phyloP scores from a whole-genome alignment of 2,797 vertebrate species.

The Coluber constrictor region DNA sequence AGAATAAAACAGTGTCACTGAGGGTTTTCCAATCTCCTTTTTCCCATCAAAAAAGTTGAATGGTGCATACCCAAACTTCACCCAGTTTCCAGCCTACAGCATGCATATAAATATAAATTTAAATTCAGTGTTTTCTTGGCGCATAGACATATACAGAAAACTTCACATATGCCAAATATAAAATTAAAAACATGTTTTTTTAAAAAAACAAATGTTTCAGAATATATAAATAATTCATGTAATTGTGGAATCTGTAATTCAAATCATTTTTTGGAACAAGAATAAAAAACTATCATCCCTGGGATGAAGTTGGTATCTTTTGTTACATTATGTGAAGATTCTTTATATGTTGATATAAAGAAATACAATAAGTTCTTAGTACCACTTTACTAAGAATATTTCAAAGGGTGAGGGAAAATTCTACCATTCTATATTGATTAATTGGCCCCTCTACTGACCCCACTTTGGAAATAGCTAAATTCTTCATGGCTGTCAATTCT shows the following conservation, averaged over 20 bases:
- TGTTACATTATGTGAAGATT: background rate
- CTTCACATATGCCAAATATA: background rate
- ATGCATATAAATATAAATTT: background rate
- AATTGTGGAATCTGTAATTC: background rate
- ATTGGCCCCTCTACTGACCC: background rate
- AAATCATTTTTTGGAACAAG: background rate
- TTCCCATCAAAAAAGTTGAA: background rate
- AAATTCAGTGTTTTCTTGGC: background rate
- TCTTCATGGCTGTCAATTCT: background rate
- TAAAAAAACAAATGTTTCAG: background rate
- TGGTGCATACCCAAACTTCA: background rate
- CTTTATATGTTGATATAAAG: background rate
- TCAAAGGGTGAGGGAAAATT: background rate
- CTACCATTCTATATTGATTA: background rate
- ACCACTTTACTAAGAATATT: background rate
- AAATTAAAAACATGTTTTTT: background rate
- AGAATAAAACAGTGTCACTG: background rate
- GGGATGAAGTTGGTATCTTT: background rate
- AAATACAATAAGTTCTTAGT: background rate
- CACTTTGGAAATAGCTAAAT: background rate
- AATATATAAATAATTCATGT: background rate
- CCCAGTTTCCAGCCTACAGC: background rate
- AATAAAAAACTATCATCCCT: background rate
- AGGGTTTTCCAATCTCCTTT: background rate
- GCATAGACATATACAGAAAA: background rate